Conservation (phyloP, 2,113 vertebrate species). For the Camelus dromedarius region DNA sequence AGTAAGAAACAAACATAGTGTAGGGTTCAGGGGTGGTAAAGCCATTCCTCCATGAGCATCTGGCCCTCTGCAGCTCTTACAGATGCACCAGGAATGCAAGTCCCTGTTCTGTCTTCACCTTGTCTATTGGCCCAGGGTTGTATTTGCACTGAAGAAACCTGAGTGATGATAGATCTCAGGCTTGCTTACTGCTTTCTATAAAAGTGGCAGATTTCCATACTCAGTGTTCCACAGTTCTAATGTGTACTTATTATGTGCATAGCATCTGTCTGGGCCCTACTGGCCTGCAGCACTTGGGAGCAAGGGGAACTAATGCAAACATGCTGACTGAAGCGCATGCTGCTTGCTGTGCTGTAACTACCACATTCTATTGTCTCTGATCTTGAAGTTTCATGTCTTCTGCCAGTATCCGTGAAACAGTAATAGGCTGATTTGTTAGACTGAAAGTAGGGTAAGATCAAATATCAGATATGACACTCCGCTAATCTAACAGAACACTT, state of each 20-base stretch:
- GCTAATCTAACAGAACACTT: neutral
- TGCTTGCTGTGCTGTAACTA: neutral
- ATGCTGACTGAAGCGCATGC: neutral
- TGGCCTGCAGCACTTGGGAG: neutral
- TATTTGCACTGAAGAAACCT: neutral
- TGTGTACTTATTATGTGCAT: neutral
- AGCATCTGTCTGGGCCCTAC: neutral
- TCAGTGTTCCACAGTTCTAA: neutral
- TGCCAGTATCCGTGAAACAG: neutral
- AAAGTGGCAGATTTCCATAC: neutral
- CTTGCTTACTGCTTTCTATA: neutral
- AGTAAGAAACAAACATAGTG: neutral
- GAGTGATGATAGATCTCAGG: neutral
- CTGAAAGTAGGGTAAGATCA: neutral
- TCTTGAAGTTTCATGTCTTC: neutral
- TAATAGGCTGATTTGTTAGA: neutral
- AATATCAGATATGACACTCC: neutral
- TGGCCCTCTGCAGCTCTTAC: neutral
- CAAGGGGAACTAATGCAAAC: neutral
- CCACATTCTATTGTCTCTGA: neutral
- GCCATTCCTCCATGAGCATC: neutral
- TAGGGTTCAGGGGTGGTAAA: neutral
- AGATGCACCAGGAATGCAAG: neutral
- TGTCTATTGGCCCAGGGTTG: neutral
- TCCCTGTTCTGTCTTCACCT: neutral